Conservation (phyloP, 2,113 vertebrate genomes). For the Tupaia chinensis region DNA sequence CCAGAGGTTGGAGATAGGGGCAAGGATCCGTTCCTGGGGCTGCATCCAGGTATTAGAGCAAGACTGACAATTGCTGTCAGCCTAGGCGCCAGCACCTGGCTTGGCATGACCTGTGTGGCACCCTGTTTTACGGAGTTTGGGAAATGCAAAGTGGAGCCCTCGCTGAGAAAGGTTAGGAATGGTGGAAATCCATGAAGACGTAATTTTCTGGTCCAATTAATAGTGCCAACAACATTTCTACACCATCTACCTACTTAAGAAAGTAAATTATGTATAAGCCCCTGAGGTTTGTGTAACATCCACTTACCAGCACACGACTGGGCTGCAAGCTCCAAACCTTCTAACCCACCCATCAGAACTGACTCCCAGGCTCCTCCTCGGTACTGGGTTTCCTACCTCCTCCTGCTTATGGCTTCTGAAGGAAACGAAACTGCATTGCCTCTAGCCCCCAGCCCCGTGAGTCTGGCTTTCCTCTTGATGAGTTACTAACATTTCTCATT, state of each 20-base stretch:
- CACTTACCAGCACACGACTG: background rate
- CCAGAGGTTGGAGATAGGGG: background rate
- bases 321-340: background rate
- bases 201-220: conserved; percentile 62
- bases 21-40: background rate
- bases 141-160: background rate
- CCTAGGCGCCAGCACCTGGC: background rate
- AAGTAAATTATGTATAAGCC: conserved; percentile 73
- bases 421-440: conserved; percentile 40
- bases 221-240: conserved; percentile 63
- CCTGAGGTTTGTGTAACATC: conserved; percentile 41
- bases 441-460: background rate
- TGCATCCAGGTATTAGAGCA: background rate
- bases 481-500: conserved; percentile 69
- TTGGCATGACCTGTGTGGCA: background rate
- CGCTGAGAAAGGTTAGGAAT: background rate
- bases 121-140: background rate
- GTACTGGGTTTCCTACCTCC: background rate
- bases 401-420: conserved; percentile 58
- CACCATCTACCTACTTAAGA: conserved; percentile 63
- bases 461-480: conserved; percentile 5
- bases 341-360: conserved; percentile 56
- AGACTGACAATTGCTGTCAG: background rate
- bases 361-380: conserved; percentile 59
- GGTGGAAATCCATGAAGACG: background rate